Evolutionary conservation across 2,888 invertebrate species (phyloP).

Genomic region (Argyra leucocephala): DNA sequence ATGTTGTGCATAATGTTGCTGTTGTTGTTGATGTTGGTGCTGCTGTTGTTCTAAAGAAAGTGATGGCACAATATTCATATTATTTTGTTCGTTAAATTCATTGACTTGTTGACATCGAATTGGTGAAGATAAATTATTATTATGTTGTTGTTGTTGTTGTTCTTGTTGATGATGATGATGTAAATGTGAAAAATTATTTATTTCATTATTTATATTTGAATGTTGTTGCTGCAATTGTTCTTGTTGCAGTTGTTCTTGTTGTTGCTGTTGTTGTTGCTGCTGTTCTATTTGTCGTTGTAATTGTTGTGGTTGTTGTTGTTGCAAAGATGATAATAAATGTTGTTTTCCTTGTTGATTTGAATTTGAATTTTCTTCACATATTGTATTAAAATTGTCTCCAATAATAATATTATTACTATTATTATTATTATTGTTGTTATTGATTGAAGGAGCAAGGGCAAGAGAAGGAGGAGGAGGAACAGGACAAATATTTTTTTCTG

Average conservation of each 20-base stretch:
- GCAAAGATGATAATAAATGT: background rate
- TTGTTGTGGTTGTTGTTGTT: background rate
- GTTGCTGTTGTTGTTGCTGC: constrained; percentile 22
- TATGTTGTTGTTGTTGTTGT: background rate
- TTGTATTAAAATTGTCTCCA: background rate
- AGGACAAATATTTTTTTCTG: constrained; percentile 27
- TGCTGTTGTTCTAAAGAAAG: constrained; percentile 16
- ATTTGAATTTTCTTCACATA: background rate
- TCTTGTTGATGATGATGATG: constrained; percentile 9
- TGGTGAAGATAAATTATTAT: background rate
- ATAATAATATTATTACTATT: background rate
- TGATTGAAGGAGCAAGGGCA: constrained; percentile 16
- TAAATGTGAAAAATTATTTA: too few species aligned
- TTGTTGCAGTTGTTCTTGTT: constrained; percentile 24
- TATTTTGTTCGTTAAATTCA: background rate
- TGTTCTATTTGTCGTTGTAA: background rate
- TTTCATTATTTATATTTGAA: constrained; percentile 8
- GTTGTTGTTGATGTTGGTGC: constrained; percentile 16
- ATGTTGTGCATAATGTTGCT: background rate
- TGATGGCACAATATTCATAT: constrained; percentile 9
- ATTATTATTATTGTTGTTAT: constrained; percentile 29
- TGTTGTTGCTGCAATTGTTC: constrained; percentile 14
- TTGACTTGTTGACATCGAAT: background rate
- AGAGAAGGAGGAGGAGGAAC: too few species aligned
- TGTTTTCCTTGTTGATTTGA: background rate